Evolutionary conservation across 2,797 vertebrate genomes (phyloP).

Genomic region (Mus spretus): DNA sequence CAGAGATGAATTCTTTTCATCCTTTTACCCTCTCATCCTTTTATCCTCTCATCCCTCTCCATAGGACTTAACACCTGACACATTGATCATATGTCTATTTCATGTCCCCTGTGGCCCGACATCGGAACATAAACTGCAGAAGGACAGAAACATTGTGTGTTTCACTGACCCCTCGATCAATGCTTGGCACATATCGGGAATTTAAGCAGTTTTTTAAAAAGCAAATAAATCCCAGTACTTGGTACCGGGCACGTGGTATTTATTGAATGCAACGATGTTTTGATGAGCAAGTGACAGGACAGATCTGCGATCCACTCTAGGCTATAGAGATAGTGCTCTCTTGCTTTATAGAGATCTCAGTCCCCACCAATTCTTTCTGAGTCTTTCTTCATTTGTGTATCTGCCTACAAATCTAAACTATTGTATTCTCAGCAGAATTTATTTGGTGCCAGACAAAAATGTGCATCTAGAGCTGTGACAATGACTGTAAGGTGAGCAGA

Average conservation of each 20-base stretch:
- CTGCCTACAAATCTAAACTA: neutral
- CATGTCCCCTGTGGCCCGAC: neutral
- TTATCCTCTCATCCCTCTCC: neutral
- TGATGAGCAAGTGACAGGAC: conserved; percentile 54
- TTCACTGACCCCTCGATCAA: conserved; percentile 4
- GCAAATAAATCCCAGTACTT: neutral
- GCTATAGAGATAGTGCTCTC: neutral
- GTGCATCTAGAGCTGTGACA: neutral
- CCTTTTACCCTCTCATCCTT: neutral
- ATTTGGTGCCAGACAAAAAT: conserved; percentile 11
- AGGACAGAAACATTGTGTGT: neutral
- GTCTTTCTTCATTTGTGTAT: neutral
- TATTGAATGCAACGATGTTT: conserved; percentile 32
- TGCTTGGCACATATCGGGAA: neutral
- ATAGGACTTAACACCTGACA: neutral
- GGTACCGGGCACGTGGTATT: neutral
- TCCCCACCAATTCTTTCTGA: neutral
- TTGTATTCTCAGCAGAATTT: neutral
- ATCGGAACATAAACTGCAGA: neutral
- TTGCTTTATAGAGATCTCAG: conserved; percentile 15
- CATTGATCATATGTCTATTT: neutral
- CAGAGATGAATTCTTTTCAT: neutral
- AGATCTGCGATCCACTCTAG: neutral
- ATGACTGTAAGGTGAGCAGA: neutral
- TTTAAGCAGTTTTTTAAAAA: conserved; percentile 26